Base-by-base conservation (phyloP, 1,140 invertebrate genomes). In the Ruditapes philippinarum region DNA sequence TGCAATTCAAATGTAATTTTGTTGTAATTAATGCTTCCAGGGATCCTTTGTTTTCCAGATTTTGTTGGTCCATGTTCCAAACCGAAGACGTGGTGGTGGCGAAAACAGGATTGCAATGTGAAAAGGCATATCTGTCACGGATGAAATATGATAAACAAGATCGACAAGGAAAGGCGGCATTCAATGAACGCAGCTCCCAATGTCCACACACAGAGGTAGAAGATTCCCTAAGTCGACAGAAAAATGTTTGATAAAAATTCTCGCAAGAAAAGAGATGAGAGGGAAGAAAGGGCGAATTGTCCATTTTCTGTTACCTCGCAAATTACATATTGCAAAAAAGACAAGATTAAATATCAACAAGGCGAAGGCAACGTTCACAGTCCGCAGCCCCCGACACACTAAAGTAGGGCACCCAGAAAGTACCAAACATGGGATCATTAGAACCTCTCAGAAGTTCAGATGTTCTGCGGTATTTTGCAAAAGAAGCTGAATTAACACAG, bases 251-350 rank as follows among this genome's bases (percentile, higher is more conserved):
- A 14, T 68, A 31, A n/a, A 33, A 70, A 28, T n/a, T 70, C 14
- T 85, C 1, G 7, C 22, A 25, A 28, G 80, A 68, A 60, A 68
- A 33, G 80, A 83, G 33, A 83, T 83, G 5, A 65, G 80, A 28
- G 80, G 80, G 22, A 83, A 83, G 33, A 83, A 42, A 33, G 80
- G 80, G 4, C 54, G 80, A 42, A 83, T 60, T n/a, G 60, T 83
- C 19, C 80, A 57, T 7, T 57, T 83, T 25, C 62, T 83, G 19
- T 31, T 83, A 42, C 14, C 60, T n/a, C 31, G 17, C 19, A 28
- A 42, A 22, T 11, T 31, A n/a, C n/a, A n/a, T n/a, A n/a, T n/a
- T n/a, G n/a, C n/a, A 60, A 25, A 82, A 40, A 25, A 28, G 79
- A n/a, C n/a, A n/a, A n/a, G n/a, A n/a, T n/a, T n/a, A n/a, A n/a